Conservation (phyloP, 2,888 invertebrate genomes). For the Hartigia nigra region DNA sequence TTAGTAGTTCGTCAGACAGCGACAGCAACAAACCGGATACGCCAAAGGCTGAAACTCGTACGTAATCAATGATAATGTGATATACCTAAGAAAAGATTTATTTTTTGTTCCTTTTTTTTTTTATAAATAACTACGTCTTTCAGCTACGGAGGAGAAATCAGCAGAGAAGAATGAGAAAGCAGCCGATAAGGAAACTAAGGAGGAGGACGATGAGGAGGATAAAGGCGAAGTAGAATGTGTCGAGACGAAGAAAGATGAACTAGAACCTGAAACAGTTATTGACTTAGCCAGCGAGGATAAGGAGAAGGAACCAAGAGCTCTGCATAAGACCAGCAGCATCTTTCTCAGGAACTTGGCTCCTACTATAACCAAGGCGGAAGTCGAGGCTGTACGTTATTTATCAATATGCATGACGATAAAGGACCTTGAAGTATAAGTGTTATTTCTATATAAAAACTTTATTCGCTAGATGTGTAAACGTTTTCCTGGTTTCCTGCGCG, state of each 20-base stretch:
- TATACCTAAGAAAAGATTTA: constrained; percentile 13
- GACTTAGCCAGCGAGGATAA: constrained; percentile 64
- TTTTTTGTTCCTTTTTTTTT: constrained; percentile 16
- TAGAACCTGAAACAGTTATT: constrained; percentile 62
- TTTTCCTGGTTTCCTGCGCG: constrained; percentile 93
- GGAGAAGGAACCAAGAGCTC: constrained; percentile 73
- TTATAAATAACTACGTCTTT: constrained; percentile 9
- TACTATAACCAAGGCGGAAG: constrained; percentile 94
- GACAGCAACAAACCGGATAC: constrained; percentile 67
- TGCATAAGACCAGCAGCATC: constrained; percentile 97
- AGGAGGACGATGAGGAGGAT: constrained; percentile 55
- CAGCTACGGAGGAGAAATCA: constrained; percentile 37
- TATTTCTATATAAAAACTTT: constrained; percentile 10
- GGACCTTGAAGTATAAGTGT: not conserved
- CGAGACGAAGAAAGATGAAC: constrained; percentile 65
- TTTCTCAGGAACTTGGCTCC: constrained; percentile 96
- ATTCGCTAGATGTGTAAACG: constrained; percentile 82
- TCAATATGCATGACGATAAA: not conserved
- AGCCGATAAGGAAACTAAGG: constrained; percentile 49
- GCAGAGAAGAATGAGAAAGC: constrained; percentile 54
- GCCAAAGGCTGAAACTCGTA: constrained; percentile 46
- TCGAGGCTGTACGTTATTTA: constrained; percentile 83
- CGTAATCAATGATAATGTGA: not conserved
- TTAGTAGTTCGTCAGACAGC: constrained; percentile 63
- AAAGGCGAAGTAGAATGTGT: constrained; percentile 62